Conservation (phyloP, 2,113 vertebrate genomes). For the Leptobrachium ailaonicum region DNA sequence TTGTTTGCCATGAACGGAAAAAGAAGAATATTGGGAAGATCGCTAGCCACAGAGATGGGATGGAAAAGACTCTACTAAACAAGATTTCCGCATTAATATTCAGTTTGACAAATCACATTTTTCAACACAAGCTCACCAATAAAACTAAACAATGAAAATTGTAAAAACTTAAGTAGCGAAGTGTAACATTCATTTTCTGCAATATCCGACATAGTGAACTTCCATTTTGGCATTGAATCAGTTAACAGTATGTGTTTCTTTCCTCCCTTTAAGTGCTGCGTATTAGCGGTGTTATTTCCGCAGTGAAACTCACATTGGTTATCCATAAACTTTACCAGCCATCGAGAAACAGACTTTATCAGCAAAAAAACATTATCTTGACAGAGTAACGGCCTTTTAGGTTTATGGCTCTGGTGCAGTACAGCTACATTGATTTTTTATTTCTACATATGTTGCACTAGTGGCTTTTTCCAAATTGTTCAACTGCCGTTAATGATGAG, state of each 20-base stretch:
- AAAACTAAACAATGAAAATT: too few relatives aligned
- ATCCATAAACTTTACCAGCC: slow-evolving; percentile 44
- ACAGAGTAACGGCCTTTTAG: slow-evolving; percentile 39
- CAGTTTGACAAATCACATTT: too few relatives aligned
- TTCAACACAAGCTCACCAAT: too few relatives aligned
- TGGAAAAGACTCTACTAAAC: too few relatives aligned
- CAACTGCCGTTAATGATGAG: slow-evolving; percentile 38
- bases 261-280: slow-evolving; percentile 21
- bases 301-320: slow-evolving; percentile 34
- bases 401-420: slow-evolving; percentile 27
- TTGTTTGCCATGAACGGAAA: too few relatives aligned
- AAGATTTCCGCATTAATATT: too few relatives aligned
- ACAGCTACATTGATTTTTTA: slow-evolving; percentile 43
- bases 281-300: slow-evolving; percentile 29
- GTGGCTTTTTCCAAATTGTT: slow-evolving; percentile 39
- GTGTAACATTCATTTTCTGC: not conserved
- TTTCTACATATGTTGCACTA: slow-evolving; percentile 47
- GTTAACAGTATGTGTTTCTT: slow-evolving; percentile 12
- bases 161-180: not conserved
- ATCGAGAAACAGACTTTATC: slow-evolving; percentile 41
- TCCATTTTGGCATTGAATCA: slow-evolving; percentile 7
- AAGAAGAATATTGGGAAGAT: too few relatives aligned
- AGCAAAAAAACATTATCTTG: slow-evolving; percentile 44
- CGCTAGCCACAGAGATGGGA: too few relatives aligned
- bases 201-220: too few relatives aligned